Conservation (phyloP, 2,113 vertebrate species). For the Heteronetta atricapilla region DNA sequence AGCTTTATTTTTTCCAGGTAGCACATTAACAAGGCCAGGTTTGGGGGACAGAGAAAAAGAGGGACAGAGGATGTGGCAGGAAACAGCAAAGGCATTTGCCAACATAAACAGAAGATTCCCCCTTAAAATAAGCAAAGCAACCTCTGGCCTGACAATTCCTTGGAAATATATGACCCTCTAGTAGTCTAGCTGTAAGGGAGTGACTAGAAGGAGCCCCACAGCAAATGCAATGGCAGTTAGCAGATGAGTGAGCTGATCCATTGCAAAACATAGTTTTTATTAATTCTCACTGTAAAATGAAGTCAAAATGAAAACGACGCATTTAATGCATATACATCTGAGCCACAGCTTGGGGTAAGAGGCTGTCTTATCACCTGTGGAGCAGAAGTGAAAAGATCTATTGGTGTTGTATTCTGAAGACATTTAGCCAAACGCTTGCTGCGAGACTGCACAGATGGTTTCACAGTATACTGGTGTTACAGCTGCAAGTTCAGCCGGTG, state of each 20-base stretch:
- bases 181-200: not conserved
- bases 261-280: not conserved
- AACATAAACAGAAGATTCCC: not conserved
- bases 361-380: not conserved
- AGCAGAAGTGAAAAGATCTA: not conserved
- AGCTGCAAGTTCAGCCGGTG: conserved; percentile 2
- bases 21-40: not conserved
- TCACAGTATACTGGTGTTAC: not conserved
- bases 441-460: conserved; percentile 22
- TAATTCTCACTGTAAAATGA: not conserved
- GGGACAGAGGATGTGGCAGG: not conserved
- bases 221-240: not conserved
- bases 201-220: not conserved
- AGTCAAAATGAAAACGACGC: not conserved
- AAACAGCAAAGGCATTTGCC: not conserved
- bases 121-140: not conserved
- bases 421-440: not conserved
- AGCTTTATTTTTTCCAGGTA: not conserved
- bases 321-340: not conserved
- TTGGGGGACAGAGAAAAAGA: not conserved
- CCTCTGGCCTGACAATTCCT: not conserved
- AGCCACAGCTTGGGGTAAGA: conserved; percentile 15
- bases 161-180: not conserved
- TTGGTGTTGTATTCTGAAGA: not conserved
- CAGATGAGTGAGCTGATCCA: not conserved